Base-by-base conservation (phyloP, 2,113 vertebrate genomes). In the Epinephelus moara region DNA sequence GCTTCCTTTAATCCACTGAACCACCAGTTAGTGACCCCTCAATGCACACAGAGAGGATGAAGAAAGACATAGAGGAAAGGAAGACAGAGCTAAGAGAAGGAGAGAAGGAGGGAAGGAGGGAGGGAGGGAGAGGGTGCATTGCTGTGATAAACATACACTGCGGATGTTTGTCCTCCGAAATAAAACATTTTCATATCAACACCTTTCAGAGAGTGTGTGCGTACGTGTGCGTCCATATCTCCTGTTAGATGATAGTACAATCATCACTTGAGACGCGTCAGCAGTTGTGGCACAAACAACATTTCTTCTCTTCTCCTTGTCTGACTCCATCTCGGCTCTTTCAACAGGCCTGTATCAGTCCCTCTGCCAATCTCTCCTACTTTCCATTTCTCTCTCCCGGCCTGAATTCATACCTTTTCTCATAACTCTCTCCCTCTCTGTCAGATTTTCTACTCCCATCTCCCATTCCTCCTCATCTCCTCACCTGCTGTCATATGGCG, bases 1-100 rank as follows among this genome's bases (percentile, higher is more conserved):
- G 93, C 90, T 91, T 94, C 87, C 95, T 95, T 94, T 94, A 94
- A 95, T 95, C 91, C 90, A 93, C 85, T 64, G 84, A 90, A 90
- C 89, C 89, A 93, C 89, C 94, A 91, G 92, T 91, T 93, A 93
- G 89, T 94, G 91, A 94, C 91, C 88, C 90, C 88, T 89, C 90
- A 88, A 70, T 85, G 91, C 89, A 84, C 93, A 91, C 81, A 59
- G 69, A 87, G 90, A 81, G 79, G 76, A 91, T 57, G 81, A 83
- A 85, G 82, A 55, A 76, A 85, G 80, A 85, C 56, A 61, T 53
- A 82, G 72, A 80, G 64, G 70, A 75, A n/a, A 60, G 66, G 69
- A 56, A 80, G 85, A 78, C 30, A 30, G 27, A 57, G 78, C 52
- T 45, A 37, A 62, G 75, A 49, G 75, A 68, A 25, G 45, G 72